Base-by-base conservation (phyloP, 2,113 vertebrate species). In the Pandion haliaetus region DNA sequence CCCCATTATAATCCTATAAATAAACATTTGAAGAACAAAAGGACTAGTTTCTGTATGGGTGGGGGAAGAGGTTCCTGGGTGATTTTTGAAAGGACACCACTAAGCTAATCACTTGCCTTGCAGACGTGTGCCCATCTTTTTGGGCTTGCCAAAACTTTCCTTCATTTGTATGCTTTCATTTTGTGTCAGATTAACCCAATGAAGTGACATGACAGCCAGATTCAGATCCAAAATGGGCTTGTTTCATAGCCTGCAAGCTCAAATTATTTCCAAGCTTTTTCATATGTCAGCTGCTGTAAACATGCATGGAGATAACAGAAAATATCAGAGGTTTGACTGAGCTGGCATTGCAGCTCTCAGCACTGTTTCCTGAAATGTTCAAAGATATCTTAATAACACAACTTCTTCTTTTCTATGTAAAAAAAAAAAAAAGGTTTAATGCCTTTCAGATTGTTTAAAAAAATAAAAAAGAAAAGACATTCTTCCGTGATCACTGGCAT, bases 1-100 rank as follows among this genome's bases (percentile, higher is more conserved):
- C 49, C 65, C 82, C 70, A 93, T 85, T 84, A 90, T 93, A 97
- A 97, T 87, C 82, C 50, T 77, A 76, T 97, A 90, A 95, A 89
- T 80, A 96, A 97, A 96, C 93, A 94, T 95, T 52, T 86, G 72
- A 96, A 78, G 92, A 94, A 96, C 86, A 97, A 96, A 94, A 63
- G 45, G 67, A 82, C 63, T 91, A 38, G 63, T 80, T 94, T 95
- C 66, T 93, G 5, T 86, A 36, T 52, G 36, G 28, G 9, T 90
- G 57, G 57, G 61, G 86, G 86, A 54, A 77, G 29, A 36, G 42
- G 5, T 8, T 93, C 67, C 71, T 93, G 73, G 14, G 13, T 92
- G 40, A 83, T 90, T 92, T 96, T 79, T 95, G 55, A 86, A 92
- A 73, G 87, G 85, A 91, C 47, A 90, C 59, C 65, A 59, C 36